A percentile compares a stretch with the other conserved stretches of the same genome.
phyloP scores from a whole-genome alignment of 2,888 invertebrate species.

The Hypena proboscidalis region DNA sequence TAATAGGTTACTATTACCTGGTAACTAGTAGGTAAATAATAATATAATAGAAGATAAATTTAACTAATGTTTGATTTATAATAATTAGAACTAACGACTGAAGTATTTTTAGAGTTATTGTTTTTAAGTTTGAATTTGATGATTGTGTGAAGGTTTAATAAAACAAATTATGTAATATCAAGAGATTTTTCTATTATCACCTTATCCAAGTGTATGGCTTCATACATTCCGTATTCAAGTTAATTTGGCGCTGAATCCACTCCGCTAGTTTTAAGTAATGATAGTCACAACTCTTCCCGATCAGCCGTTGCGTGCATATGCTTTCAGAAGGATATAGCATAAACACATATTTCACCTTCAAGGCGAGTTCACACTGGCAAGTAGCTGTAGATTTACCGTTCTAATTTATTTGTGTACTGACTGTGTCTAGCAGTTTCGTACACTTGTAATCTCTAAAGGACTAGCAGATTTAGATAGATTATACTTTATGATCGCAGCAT shows the following conservation, averaged over 20 bases:
- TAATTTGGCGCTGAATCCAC: too few species aligned
- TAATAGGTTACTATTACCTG: conserved; percentile 5
- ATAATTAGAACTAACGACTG: conserved; percentile 33
- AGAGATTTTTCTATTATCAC: conserved; percentile 5
- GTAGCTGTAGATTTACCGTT: background rate
- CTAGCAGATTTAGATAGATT: too few species aligned
- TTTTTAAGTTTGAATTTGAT: conserved; percentile 38
- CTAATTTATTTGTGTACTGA: background rate
- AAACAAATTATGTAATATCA: conserved; percentile 23
- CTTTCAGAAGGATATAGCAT: conserved; percentile 2
- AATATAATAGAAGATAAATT: conserved; percentile 3
- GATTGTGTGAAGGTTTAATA: conserved; percentile 35
- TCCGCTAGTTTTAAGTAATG: background rate
- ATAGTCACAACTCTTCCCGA: background rate
- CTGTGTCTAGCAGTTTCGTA: too few species aligned
- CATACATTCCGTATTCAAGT: too few species aligned
- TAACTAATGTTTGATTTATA: conserved; percentile 28
- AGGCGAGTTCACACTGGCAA: conserved; percentile 12
- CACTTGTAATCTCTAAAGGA: too few species aligned
- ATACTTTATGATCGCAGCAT: too few species aligned
- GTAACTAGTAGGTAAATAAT: conserved; percentile 4
- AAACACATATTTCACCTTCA: conserved; percentile 8
- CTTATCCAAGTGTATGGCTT: too few species aligned
- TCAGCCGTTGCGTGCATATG: background rate
- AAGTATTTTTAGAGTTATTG: conserved; percentile 37